Percentiles rank a stretch among this genome's conserved stretches.
Conservation (phyloP, 2,113 vertebrate genomes). For the Bos taurus region DNA sequence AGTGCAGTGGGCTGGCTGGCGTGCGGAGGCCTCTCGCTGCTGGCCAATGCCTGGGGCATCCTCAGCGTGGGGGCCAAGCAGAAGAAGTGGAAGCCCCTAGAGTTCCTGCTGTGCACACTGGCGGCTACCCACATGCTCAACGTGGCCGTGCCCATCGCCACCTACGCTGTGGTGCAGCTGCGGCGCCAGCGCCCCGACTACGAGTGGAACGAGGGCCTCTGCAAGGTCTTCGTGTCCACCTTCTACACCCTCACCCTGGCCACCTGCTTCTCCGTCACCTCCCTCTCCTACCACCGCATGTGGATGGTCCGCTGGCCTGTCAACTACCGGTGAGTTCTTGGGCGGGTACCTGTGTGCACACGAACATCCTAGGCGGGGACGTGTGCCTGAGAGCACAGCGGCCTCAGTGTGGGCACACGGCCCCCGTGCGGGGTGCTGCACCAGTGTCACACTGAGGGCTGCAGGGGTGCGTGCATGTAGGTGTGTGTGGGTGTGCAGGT, state of each 20-base stretch:
- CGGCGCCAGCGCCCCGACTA: conserved; percentile 88
- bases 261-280: conserved; percentile 95
- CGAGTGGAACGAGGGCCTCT: conserved; percentile 94
- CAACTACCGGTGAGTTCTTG: conserved; percentile 88
- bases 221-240: conserved; percentile 95
- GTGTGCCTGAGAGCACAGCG: background rate
- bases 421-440: rapidly evolving
- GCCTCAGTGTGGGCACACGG: background rate
- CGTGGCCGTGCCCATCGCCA: conserved; percentile 91
- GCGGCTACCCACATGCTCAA: conserved; percentile 95
- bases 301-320: conserved; percentile 98
- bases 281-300: conserved; percentile 96
- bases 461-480: rapidly evolving
- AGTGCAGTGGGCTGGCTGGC: conserved; percentile 94
- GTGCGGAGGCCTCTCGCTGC: conserved; percentile 89
- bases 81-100: conserved; percentile 95
- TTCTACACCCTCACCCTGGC: conserved; percentile 95
- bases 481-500: background rate
- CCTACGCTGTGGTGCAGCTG: conserved; percentile 91
- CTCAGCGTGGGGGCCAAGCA: conserved; percentile 94
- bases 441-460: background rate
- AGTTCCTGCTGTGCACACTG: conserved; percentile 92
- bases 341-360: rapidly evolving
- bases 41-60: conserved; percentile 95
- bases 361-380: rapidly evolving